Percentiles rank a stretch among this genome's conserved stretches.
These are phyloP conservation scores for Xiphophorus maculatus DNA, from an alignment of 2,113 vertebrate species.

Conservation along the genomic window DNA sequence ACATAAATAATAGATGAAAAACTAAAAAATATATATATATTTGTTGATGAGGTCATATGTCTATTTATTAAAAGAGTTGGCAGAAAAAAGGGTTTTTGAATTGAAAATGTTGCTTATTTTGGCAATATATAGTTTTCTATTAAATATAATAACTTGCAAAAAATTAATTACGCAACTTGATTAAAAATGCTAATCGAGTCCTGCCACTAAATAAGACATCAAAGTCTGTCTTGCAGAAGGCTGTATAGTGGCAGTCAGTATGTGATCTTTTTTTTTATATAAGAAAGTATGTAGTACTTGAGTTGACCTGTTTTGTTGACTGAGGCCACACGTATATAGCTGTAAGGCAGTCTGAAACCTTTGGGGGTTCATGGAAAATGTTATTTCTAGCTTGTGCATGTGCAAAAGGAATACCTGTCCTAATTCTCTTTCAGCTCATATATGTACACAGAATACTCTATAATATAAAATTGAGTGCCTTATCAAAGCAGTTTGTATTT, in stretches of 20 bases:
- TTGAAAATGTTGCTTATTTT: too few species aligned
- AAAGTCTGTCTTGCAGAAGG: neutral
- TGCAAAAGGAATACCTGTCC: neutral
- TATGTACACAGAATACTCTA: too few species aligned
- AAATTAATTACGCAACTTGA: neutral
- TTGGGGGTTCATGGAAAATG: neutral
- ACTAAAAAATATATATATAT: too few species aligned
- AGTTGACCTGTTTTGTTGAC: neutral
- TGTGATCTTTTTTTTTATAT: neutral
- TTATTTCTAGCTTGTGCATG: neutral
- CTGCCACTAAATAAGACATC: too few species aligned
- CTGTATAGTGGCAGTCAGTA: neutral
- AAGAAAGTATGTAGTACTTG: neutral
- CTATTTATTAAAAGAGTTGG: too few species aligned
- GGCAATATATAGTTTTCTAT: too few species aligned
- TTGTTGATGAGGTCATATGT: too few species aligned
- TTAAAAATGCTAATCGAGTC: too few species aligned
- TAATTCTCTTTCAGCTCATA: neutral
- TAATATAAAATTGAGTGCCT: neutral
- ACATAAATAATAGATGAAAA: too few species aligned
- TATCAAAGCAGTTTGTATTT: neutral
- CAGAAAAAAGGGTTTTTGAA: too few species aligned
- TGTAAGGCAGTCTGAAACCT: neutral
- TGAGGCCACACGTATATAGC: neutral
- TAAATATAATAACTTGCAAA: too few species aligned